Conservation (phyloP, 2,797 vertebrate genomes). For the Aulostomus chinensis region DNA sequence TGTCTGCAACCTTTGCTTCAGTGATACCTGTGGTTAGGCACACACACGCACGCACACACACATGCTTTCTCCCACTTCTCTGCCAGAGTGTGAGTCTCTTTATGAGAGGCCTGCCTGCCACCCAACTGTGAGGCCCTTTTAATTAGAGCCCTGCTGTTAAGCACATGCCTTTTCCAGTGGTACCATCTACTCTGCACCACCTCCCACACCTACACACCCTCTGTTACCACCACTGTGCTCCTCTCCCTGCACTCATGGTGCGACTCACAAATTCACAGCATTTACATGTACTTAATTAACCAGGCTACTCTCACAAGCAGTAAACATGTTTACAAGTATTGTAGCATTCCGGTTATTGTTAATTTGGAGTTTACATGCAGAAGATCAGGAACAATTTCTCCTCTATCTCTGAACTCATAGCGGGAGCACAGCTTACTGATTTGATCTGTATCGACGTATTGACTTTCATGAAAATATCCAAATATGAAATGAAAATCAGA, state of each 20-base stretch:
- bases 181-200: constrained; percentile 39
- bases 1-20: constrained; percentile 6
- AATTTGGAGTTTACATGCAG: too few species aligned
- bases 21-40: constrained; percentile 37
- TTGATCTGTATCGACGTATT: too few species aligned
- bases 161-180: constrained; percentile 48
- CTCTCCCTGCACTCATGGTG: constrained; percentile 9
- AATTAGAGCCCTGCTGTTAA: constrained; percentile 75
- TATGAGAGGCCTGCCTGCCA: constrained; percentile 54
- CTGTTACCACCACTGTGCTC: neutral
- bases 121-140: constrained; percentile 70
- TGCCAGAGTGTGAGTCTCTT: constrained; percentile 49
- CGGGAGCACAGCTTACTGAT: too few species aligned
- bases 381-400: too few species aligned
- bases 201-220: constrained; percentile 39
- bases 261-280: neutral
- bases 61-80: constrained; percentile 38
- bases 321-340: too few species aligned
- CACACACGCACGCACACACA: constrained; percentile 3
- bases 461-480: too few species aligned
- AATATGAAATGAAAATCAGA: too few species aligned
- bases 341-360: too few species aligned
- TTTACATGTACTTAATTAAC: neutral
- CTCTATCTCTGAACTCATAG: too few species aligned
- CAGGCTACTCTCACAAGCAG: too few species aligned